phyloP scores from a whole-genome alignment of 2,797 vertebrate genomes.

The Eidolon dupreanum region DNA sequence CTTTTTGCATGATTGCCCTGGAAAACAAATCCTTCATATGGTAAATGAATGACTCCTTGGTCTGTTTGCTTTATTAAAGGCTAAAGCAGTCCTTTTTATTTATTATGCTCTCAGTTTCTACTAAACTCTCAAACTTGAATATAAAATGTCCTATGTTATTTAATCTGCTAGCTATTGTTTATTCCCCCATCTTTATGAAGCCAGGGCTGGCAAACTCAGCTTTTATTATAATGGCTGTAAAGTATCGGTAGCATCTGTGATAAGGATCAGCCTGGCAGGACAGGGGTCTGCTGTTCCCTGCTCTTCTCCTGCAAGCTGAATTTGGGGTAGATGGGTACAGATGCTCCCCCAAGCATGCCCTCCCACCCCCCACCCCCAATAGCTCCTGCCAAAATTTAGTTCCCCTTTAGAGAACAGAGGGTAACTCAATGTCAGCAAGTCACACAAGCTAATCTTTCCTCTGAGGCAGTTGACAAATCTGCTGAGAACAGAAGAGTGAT shows the following conservation, averaged over 20 bases:
- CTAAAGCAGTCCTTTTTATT: slow-evolving; percentile 67
- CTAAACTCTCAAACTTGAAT: slow-evolving; percentile 69
- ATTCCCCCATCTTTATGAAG: background rate
- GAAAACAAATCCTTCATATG: slow-evolving; percentile 77
- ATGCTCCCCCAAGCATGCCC: background rate
- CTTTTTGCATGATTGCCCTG: slow-evolving; percentile 75
- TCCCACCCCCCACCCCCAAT: background rate
- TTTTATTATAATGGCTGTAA: slow-evolving; percentile 55
- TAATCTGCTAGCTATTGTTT: slow-evolving; percentile 74
- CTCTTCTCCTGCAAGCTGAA: slow-evolving; percentile 1
- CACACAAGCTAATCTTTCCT: slow-evolving; percentile 45
- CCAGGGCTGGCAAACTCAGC: slow-evolving; percentile 51
- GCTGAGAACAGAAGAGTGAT: background rate
- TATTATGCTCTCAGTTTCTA: slow-evolving; percentile 71
- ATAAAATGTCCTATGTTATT: slow-evolving; percentile 71
- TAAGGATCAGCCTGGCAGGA: slow-evolving; percentile 7
- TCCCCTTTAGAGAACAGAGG: slow-evolving; percentile 23
- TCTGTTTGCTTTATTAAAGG: slow-evolving; percentile 79
- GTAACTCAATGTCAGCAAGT: slow-evolving; percentile 54
- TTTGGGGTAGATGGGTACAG: background rate
- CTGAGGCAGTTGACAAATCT: slow-evolving; percentile 44
- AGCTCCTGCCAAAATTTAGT: slow-evolving; percentile 10
- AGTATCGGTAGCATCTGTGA: slow-evolving; percentile 43
- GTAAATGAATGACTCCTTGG: slow-evolving; percentile 76
- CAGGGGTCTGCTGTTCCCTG: background rate